Base-by-base conservation (phyloP, 2,888 invertebrate species). In the Nomada ferruginata region DNA sequence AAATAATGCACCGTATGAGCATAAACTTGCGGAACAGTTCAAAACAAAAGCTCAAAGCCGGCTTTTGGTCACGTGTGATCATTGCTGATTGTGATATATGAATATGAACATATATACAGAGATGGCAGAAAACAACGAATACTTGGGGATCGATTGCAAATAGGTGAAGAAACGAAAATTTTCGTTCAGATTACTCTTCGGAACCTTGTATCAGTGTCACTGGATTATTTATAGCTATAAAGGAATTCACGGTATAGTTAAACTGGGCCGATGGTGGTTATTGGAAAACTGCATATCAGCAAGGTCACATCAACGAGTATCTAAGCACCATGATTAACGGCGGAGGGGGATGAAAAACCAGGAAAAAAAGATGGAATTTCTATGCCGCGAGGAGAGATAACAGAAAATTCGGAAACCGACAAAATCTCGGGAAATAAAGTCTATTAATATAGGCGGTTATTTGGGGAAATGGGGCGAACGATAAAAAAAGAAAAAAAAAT, bases 211-310 rank as follows among this genome's bases (percentile, higher is more conserved):
- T 77, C 78, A 70, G 65, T 83, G 75, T 82, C 82, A 82, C 84
- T 70, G 80, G 81, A 89, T 85, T 93, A 93, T 93, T 92, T 91
- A 93, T 93, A 93, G 90, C 89, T 90, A 90, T 92, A 91, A 91
- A 92, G 90, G 90, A 90, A 90, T 92, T 88, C 87, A 88, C 82
- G 90, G 85, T 90, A 89, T 91, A 91, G 91, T 89, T 90, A 90
- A 91, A 91, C 91, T 89, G 89, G 88, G 91, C 91, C 90, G 89
- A 90, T 87, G 87, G 84, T 91, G 89, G 87, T 89, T 92, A 93
- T 93, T 91, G 92, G 93, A 92, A 93, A 92, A 85, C 77, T 82
- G 86, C 87, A 79, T 87, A 87, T 83, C 82, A 79, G 78, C 89
- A 89, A 91, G 88, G 89, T 85, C 87, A 87, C 82, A 76, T 74